Conservation (phyloP, 2,888 invertebrate species). For the Meteorus colon region DNA sequence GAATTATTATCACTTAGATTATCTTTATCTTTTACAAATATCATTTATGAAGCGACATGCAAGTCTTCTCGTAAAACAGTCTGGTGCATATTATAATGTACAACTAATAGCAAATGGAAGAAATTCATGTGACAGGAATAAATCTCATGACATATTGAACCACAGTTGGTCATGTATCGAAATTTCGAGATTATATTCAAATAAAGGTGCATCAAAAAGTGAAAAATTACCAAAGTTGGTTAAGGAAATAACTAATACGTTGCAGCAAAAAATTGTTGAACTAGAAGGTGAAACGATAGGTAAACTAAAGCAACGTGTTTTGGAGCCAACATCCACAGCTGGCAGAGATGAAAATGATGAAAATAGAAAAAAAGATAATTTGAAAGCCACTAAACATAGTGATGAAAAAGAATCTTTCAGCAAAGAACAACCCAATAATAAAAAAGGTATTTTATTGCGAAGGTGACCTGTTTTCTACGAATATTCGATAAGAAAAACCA, state of each 20-base stretch:
- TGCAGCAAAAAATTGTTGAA: slow-evolving; percentile 61
- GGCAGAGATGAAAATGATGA: slow-evolving; percentile 42
- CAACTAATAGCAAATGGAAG: slow-evolving; percentile 56
- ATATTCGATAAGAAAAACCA: slow-evolving; percentile 36
- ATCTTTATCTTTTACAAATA: slow-evolving; percentile 62
- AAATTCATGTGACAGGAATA: slow-evolving; percentile 54
- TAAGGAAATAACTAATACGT: slow-evolving; percentile 44
- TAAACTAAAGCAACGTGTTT: slow-evolving; percentile 65
- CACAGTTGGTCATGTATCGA: slow-evolving; percentile 52
- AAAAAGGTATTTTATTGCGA: slow-evolving; percentile 38
- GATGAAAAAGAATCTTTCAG: slow-evolving; percentile 34
- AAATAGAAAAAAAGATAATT: slow-evolving; percentile 43
- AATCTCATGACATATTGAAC: slow-evolving; percentile 49
- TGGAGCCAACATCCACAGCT: slow-evolving; percentile 49
- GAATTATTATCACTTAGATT: slow-evolving; percentile 57
- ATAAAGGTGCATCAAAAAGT: slow-evolving; percentile 48
- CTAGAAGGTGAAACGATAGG: slow-evolving; percentile 64
- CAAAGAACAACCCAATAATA: slow-evolving; percentile 44
- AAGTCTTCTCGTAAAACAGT: slow-evolving; percentile 63
- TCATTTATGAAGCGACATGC: slow-evolving; percentile 59
- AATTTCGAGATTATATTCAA: slow-evolving; percentile 51
- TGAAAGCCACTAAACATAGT: slow-evolving; percentile 43
- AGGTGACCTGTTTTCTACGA: slow-evolving; percentile 21
- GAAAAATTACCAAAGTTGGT: slow-evolving; percentile 41
- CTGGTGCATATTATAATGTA: slow-evolving; percentile 51